Percentiles rank a stretch among this genome's conserved stretches.
These are phyloP conservation scores for Clarias macrocephalus DNA, from an alignment of 2,113 vertebrate species.

Conservation along the genomic window DNA sequence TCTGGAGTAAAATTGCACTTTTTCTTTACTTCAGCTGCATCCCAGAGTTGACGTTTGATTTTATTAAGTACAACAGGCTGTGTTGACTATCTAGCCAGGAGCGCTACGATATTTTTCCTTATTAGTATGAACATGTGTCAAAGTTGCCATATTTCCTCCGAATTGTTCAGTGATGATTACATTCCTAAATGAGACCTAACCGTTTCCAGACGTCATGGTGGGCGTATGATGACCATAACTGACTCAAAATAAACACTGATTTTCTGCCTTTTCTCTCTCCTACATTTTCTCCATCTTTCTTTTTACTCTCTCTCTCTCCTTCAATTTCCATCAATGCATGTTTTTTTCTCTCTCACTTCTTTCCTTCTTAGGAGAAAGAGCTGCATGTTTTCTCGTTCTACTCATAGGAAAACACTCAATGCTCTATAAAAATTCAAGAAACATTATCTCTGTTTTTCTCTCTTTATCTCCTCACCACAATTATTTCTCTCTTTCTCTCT, in stretches of 20 bases:
- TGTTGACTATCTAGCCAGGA: background rate
- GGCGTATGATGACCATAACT: background rate
- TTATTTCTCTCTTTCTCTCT: background rate
- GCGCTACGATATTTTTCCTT: background rate
- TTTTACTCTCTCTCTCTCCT: too few relatives aligned
- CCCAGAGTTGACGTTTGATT: background rate
- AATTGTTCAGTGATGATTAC: background rate
- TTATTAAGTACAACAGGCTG: background rate
- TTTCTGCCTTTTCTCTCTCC: too few relatives aligned
- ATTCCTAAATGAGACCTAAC: background rate
- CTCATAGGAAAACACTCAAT: background rate
- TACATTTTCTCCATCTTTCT: too few relatives aligned
- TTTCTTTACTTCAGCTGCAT: background rate
- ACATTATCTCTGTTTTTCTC: background rate
- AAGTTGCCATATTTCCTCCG: background rate
- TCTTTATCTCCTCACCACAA: background rate
- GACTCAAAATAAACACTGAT: background rate
- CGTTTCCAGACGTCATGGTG: background rate
- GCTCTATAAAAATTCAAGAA: background rate
- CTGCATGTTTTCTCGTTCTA: background rate
- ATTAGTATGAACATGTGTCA: background rate
- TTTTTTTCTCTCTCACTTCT: background rate
- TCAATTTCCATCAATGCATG: background rate
- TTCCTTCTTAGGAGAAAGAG: background rate
- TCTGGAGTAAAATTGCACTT: slow-evolving; percentile 3